Base-by-base conservation (phyloP, 2,113 vertebrate species). In the Baryphthengus martii region DNA sequence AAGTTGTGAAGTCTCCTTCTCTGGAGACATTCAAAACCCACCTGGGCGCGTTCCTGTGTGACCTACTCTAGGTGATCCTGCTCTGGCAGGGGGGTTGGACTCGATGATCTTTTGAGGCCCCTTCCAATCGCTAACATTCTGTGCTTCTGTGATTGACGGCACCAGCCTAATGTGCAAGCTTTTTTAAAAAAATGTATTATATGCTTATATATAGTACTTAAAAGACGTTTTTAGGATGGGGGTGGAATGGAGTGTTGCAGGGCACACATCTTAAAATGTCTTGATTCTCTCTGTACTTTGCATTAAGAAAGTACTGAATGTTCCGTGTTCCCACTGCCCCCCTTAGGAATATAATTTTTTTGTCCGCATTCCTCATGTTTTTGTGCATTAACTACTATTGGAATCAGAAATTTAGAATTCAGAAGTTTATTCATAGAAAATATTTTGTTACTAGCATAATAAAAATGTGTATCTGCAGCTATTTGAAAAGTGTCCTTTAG, bases 251-350 rank as follows among this genome's bases (percentile, higher is more conserved):
- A 53, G 2, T 31, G 14, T 56, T 39, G 9, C 10, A 49, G 56
- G 9, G 25, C 5, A 25, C 5, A 33, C 1, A 3, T 68, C 24
- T 76, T 72, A 72, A 81, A 73, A 47, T 42, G 5, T 12, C n/a
- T 37, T 53, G 11, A 37, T 53, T 11, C 39, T 58, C 26, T 81
- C 33, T 58, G 7, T 45, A 35, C 7, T 39, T 16, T 52, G 63
- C 13, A n/a, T 58, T 79, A 73, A 42, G 20, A 56, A 81, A 26
- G 10, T 56, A 18, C 7, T 21, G 3, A 42, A n/a, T 28, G 13
- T 40, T 14, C 10, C 35, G 13, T 40, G n/a, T 62, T 39, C 6
- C 15, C 17, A 19, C 3, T 11, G 2, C 4, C 1, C 2, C 8
- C 13, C 17, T 13, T 29, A 65, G 26, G 35, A 58, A 17, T 10